Base-by-base conservation (phyloP, 2,888 invertebrate species). In the Lydus trimaculatus region DNA sequence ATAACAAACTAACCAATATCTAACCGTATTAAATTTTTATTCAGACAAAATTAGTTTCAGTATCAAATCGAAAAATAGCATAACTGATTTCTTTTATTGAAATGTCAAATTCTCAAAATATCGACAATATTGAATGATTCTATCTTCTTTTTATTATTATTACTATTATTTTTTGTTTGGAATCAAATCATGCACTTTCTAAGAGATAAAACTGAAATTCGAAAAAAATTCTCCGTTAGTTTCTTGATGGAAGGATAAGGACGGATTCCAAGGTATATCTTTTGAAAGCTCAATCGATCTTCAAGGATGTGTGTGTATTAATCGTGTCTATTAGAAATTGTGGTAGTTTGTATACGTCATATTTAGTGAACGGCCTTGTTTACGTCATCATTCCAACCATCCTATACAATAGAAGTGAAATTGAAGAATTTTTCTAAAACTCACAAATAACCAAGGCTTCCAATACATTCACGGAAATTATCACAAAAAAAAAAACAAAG, bases 341-440 rank as follows among this genome's bases (percentile, higher is more conserved):
- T 82, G 82, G 52, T 52, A 52, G 52, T 52, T 52, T 52, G 25
- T 25, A 81, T 82, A 80, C 78, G 78, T 80, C 81, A 80, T 78
- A 81, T 81, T 81, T 75, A 61, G 33, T 68, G 71, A 72, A 74
- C 64, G 65, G 73, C 74, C 68, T 75, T 71, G 72, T 72, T 81
- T 81, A 78, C 81, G 79, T 79, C 80, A 80, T 78, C 73, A 70
- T 75, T 78, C 79, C 74, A 77, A 74, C 74, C 73, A 71, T 64
- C 69, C 72, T 76, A 78, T 75, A 70, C 71, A 74, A 79, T 78
- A 80, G 25, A 13, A 79, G 77, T 79, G 78, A 75, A 75, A 78
- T 77, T 75, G 73, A 74, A 73, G 77, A 79, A 80, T 78, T 78
- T 72, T 75, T 79, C 71, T n/a, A n/a, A n/a, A 71, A 73, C 59